A percentile compares a stretch with the other conserved stretches of the same genome.
phyloP scores from a whole-genome alignment of 2,113 vertebrate species.

The Eupsittula cactorum region DNA sequence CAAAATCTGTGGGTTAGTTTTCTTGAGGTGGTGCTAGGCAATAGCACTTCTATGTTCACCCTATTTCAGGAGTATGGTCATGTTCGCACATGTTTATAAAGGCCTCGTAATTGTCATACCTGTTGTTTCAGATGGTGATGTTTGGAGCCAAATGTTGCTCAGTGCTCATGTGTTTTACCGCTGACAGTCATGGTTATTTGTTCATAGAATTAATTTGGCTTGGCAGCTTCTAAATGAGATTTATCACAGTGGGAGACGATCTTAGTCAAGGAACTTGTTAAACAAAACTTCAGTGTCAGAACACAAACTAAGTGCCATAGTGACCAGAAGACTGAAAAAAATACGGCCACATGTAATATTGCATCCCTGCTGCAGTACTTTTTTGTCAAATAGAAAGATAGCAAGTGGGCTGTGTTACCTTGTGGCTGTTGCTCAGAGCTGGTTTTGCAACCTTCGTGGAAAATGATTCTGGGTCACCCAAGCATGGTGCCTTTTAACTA shows the following conservation, averaged over 20 bases:
- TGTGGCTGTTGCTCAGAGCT: not conserved
- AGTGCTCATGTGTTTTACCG: not conserved
- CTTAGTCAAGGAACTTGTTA: conserved; percentile 4
- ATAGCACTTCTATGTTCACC: not conserved
- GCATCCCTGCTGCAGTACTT: not conserved
- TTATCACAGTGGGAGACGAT: not conserved
- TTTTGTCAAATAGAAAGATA: not conserved
- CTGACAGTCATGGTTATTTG: not conserved
- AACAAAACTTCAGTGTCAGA: not conserved
- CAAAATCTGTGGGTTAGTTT: not conserved
- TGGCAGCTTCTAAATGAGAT: not conserved
- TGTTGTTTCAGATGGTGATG: not conserved
- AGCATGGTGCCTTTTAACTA: not conserved
- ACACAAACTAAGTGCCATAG: not conserved
- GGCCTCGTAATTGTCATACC: not conserved
- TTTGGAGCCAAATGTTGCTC: not conserved
- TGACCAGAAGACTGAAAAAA: not conserved
- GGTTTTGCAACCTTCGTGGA: not conserved
- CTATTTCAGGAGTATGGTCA: not conserved
- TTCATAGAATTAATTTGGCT: not conserved
- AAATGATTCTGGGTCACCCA: not conserved
- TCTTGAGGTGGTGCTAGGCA: not conserved
- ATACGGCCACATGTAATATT: not conserved
- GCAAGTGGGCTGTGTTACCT: not conserved
- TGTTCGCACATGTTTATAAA: not conserved